Evolutionary conservation across 2,113 vertebrate species (phyloP).

Genomic region (Burhinus oedicnemus): DNA sequence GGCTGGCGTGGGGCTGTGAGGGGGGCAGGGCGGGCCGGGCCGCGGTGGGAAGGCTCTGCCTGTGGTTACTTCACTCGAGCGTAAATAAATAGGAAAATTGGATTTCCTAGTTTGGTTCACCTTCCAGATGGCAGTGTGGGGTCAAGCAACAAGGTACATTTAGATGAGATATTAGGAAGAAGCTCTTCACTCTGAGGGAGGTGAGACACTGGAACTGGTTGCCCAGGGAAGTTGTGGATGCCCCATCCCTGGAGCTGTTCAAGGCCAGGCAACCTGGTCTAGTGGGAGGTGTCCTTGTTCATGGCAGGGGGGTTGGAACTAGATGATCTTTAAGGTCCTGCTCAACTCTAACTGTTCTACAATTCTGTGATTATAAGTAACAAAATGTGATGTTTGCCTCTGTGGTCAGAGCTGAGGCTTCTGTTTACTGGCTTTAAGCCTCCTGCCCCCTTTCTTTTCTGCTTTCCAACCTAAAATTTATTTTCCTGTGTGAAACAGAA

Average conservation of each 20-base stretch:
- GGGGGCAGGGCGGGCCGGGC: fast-evolving
- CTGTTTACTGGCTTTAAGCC: background rate
- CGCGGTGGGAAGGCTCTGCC: fast-evolving
- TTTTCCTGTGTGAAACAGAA: background rate
- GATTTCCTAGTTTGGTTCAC: background rate
- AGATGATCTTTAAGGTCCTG: too few species aligned
- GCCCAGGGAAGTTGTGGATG: too few species aligned
- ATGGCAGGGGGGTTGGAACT: too few species aligned
- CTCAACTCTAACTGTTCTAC: too few species aligned
- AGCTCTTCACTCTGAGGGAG: too few species aligned
- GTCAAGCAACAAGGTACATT: background rate
- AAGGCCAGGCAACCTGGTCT: too few species aligned
- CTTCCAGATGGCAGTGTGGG: background rate
- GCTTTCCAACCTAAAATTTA: background rate
- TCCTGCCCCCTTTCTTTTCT: fast-evolving
- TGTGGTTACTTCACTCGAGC: fast-evolving
- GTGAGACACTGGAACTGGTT: too few species aligned
- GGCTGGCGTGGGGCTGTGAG: fast-evolving
- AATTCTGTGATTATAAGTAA: too few species aligned
- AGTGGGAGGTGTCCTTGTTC: too few species aligned
- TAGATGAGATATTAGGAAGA: too few species aligned
- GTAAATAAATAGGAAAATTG: background rate
- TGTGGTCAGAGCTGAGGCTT: background rate
- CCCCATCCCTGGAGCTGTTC: too few species aligned
- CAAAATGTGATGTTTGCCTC: fast-evolving